phyloP scores from a whole-genome alignment of 2,113 vertebrate species.

The Narcine bancroftii region DNA sequence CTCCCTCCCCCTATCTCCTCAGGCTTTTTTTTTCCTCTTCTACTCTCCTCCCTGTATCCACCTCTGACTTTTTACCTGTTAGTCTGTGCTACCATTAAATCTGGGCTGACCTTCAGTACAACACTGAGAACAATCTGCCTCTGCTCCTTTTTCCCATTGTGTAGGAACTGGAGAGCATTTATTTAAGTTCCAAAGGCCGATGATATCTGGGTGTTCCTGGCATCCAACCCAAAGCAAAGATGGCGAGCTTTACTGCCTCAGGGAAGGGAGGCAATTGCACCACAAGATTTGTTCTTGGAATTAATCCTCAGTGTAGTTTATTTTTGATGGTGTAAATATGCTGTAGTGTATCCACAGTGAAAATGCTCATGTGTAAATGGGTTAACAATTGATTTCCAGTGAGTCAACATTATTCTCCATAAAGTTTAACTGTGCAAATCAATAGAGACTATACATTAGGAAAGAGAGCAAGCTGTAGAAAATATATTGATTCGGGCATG shows the following conservation, averaged over 20 bases:
- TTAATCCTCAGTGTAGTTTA: not conserved
- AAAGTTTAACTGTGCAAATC: slow-evolving; percentile 27
- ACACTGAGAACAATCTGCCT: not conserved
- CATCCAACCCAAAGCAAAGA: not conserved
- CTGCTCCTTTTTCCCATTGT: not conserved
- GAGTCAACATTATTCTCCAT: slow-evolving; percentile 31
- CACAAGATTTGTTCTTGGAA: not conserved
- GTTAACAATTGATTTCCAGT: not conserved
- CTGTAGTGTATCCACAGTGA: not conserved
- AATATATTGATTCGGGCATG: not conserved
- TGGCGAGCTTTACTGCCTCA: not conserved
- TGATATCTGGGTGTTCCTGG: not conserved
- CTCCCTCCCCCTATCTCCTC: no score
- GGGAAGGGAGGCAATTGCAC: not conserved
- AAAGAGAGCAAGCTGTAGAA: not conserved
- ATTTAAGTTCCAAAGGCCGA: not conserved
- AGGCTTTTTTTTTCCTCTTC: no score
- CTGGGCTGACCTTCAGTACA: not conserved
- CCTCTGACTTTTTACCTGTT: no score
- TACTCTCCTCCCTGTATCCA: no score
- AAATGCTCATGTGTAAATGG: slow-evolving; percentile 13
- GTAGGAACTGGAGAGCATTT: not conserved
- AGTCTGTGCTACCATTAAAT: no score
- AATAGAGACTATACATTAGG: not conserved
- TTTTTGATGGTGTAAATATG: not conserved